A percentile compares a stretch with the other conserved stretches of the same genome.
Evolutionary conservation across 2,113 vertebrate genomes (phyloP).

Genomic region (Brachyhypopomus gauderio): DNA sequence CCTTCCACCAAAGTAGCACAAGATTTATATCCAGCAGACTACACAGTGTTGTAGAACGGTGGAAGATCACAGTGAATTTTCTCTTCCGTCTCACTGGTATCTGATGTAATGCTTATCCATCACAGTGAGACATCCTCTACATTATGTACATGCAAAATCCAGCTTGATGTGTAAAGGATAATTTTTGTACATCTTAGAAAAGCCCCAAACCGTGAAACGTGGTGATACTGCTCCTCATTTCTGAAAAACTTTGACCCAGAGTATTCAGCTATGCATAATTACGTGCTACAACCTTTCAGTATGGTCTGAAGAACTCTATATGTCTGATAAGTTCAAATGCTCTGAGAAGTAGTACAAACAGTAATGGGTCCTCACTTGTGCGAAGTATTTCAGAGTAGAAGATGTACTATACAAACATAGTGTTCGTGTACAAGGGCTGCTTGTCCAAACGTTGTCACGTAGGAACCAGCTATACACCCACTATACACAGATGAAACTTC

Average conservation of each 20-base stretch:
- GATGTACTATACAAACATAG: conserved; percentile 4
- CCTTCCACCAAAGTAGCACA: conserved; percentile 16
- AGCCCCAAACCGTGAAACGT: conserved; percentile 45
- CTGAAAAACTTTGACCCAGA: conserved; percentile 30
- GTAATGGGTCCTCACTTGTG: conserved; percentile 47
- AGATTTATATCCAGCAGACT: conserved; percentile 38
- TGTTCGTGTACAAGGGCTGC: conserved; percentile 32
- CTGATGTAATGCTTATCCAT: conserved; percentile 48
- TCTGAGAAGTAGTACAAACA: conserved; percentile 43
- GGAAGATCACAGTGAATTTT: conserved; percentile 35
- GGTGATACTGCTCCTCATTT: conserved; percentile 34
- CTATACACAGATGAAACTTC: conserved; percentile 39
- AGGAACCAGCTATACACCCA: conserved; percentile 2
- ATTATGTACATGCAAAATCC: conserved; percentile 37
- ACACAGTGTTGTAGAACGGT: conserved; percentile 25
- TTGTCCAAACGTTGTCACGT: conserved; percentile 19
- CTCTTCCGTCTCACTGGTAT: conserved; percentile 11
- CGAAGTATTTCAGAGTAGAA: conserved; percentile 14
- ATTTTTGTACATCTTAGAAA: conserved; percentile 52
- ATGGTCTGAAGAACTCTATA: not conserved
- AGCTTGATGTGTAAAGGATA: conserved; percentile 31
- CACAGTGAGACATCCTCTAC: conserved; percentile 31
- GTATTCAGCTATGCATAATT: conserved; percentile 40
- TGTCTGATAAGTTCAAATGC: conserved; percentile 35
- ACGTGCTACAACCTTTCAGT: conserved; percentile 49